Evolutionary conservation across 2,113 vertebrate species (phyloP).

Genomic region (Sinosuthora webbiana): DNA sequence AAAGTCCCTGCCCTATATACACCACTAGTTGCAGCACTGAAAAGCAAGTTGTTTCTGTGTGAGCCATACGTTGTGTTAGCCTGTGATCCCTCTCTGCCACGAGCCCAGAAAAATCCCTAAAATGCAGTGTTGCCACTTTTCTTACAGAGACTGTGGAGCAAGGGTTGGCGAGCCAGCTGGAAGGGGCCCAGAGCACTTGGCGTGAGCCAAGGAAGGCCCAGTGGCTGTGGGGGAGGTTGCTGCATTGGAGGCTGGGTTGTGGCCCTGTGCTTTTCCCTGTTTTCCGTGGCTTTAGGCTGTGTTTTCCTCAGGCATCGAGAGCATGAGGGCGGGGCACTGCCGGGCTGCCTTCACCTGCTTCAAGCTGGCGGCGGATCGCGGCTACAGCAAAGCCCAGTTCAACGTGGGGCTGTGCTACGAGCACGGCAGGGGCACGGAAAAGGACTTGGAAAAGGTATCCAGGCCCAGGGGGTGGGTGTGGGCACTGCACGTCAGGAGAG

Average conservation of each 20-base stretch:
- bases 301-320: slow-evolving; percentile 81
- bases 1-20: slow-evolving; percentile 24
- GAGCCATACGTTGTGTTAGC: neutral
- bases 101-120: neutral
- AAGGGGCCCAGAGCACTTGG: neutral
- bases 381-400: slow-evolving; percentile 93
- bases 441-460: slow-evolving; percentile 80
- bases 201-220: neutral
- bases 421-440: slow-evolving; percentile 82
- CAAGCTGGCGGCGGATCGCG: slow-evolving; percentile 82
- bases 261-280: neutral
- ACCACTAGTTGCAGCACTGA: neutral
- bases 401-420: slow-evolving; percentile 90
- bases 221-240: neutral
- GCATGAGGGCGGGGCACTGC: slow-evolving; percentile 68
- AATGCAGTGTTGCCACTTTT: neutral
- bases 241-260: neutral
- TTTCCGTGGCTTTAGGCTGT: neutral
- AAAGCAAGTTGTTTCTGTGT: neutral
- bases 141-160: neutral
- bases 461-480: neutral
- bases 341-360: slow-evolving; percentile 84
- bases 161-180: neutral
- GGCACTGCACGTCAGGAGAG: neutral
- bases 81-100: neutral